Evolutionary conservation across 1,140 invertebrate species (phyloP).

Genomic region (Ceratina calcarata): DNA sequence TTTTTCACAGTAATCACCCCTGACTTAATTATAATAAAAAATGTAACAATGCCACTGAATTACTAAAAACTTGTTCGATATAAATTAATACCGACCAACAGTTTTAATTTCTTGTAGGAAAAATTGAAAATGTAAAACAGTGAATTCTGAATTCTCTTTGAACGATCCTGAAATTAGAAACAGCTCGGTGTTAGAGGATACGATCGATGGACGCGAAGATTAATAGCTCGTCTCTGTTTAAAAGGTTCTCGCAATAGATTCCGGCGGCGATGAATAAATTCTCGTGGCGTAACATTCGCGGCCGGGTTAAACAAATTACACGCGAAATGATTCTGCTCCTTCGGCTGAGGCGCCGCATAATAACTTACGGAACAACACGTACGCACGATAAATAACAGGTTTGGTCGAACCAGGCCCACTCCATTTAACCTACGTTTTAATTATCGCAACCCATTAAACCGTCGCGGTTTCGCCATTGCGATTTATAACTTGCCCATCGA

Average conservation of each 20-base stretch:
- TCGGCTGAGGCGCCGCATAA: not conserved
- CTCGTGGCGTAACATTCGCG: not conserved
- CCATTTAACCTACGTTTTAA: conserved; percentile 35
- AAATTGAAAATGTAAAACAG: no score
- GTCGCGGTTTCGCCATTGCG: not conserved
- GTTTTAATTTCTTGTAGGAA: no score
- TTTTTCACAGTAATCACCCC: no score
- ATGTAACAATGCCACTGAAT: no score
- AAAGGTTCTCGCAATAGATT: no score
- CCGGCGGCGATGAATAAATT: not conserved
- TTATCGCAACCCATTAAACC: conserved; percentile 2
- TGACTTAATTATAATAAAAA: no score
- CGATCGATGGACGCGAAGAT: not conserved
- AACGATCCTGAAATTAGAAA: not conserved
- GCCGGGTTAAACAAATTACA: not conserved
- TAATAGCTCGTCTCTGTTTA: not conserved
- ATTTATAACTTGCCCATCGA: conserved; percentile 4
- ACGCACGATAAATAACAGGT: conserved; percentile 10
- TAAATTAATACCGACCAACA: no score
- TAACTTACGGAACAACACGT: not conserved
- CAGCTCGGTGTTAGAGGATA: not conserved
- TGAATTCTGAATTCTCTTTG: not conserved
- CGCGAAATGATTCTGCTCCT: not conserved
- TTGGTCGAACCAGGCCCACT: conserved; percentile 5
- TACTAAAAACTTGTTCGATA: no score